Percentiles rank a stretch among this genome's conserved stretches.
Evolutionary conservation across 2,888 invertebrate genomes (phyloP).

Genomic region (Drosophila stalkeri): DNA sequence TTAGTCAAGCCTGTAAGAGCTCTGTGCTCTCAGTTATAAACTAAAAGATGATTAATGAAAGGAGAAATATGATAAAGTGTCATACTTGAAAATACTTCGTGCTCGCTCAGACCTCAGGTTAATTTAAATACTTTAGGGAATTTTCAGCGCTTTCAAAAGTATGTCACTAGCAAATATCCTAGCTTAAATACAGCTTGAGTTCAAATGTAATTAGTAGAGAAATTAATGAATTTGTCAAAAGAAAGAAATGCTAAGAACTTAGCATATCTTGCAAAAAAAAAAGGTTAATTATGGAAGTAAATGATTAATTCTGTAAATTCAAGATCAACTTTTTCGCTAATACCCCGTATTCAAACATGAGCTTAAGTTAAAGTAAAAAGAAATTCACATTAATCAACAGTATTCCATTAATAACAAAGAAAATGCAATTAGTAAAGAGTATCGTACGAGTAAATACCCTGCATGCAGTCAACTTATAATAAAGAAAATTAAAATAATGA

Average conservation of each 20-base stretch:
- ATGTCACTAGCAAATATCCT: not conserved
- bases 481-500: not conserved
- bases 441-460: not conserved
- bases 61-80: not conserved
- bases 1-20: not conserved
- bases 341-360: not conserved
- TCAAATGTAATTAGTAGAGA: not conserved
- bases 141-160: not conserved
- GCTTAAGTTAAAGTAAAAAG: not conserved
- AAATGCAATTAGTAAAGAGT: not conserved
- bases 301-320: not conserved
- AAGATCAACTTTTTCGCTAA: not conserved
- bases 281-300: not conserved
- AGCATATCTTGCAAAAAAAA: not conserved
- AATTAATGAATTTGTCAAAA: not conserved
- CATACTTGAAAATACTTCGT: not conserved
- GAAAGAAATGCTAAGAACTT: not conserved
- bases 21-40: not conserved
- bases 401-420: not conserved
- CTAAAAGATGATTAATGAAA: conserved; percentile 5
- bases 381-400: not conserved
- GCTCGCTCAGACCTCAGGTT: not conserved
- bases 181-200: rapidly evolving
- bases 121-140: not conserved
- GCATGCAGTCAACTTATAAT: not conserved